phyloP scores from a whole-genome alignment of 1,140 invertebrate species.

The Hyposmocoma kahamanoa region DNA sequence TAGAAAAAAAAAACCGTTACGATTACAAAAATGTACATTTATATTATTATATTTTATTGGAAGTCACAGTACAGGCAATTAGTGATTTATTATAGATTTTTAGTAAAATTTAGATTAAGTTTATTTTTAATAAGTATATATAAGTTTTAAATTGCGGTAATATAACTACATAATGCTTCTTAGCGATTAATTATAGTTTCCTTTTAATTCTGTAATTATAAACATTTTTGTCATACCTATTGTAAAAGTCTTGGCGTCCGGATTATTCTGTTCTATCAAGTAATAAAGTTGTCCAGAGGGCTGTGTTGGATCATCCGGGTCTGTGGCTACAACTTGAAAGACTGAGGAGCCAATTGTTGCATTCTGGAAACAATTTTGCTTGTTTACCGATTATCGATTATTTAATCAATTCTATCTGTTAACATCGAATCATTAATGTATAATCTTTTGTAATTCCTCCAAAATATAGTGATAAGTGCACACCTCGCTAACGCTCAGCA shows the following conservation, averaged over 20 bases:
- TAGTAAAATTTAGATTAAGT: too few relatives aligned
- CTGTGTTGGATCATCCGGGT: slow-evolving; percentile 84
- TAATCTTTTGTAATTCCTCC: too few relatives aligned
- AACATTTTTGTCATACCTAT: slow-evolving; percentile 70
- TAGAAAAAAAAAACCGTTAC: too few relatives aligned
- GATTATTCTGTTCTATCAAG: slow-evolving; percentile 81
- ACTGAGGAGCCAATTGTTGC: slow-evolving; percentile 83
- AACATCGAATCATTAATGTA: too few relatives aligned
- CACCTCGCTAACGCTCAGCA: slow-evolving; percentile 82
- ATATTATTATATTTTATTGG: too few relatives aligned
- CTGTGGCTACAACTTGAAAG: slow-evolving; percentile 84
- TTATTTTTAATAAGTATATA: too few relatives aligned
- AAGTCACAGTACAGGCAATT: too few relatives aligned
- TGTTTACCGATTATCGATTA: too few relatives aligned
- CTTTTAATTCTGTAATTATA: not conserved
- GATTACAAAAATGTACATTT: too few relatives aligned
- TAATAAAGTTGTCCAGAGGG: slow-evolving; percentile 84
- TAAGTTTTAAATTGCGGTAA: not conserved
- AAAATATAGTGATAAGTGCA: slow-evolving; percentile 14
- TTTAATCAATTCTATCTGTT: too few relatives aligned
- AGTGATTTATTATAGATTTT: too few relatives aligned
- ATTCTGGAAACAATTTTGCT: too few relatives aligned
- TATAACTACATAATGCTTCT: not conserved
- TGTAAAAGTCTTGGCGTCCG: slow-evolving; percentile 78
- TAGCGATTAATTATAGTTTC: not conserved